Conservation (phyloP, 2,888 invertebrate species). For the Conistra vaccinii region DNA sequence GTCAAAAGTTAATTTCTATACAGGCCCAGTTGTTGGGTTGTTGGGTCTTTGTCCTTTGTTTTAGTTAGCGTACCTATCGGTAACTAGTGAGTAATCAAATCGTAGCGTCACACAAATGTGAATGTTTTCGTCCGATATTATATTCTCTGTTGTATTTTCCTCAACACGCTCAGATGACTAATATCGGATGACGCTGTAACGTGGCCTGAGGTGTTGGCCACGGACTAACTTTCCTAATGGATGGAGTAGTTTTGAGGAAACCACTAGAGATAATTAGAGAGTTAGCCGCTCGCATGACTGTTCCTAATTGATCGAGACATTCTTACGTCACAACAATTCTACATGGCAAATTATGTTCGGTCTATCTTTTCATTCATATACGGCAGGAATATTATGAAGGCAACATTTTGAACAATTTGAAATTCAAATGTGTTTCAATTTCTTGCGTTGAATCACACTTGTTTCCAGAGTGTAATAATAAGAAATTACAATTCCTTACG, state of each 20-base stretch:
- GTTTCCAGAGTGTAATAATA: conserved; percentile 69
- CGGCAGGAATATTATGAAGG: conserved; percentile 49
- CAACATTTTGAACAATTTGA: conserved; percentile 66
- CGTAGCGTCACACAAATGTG: conserved; percentile 62
- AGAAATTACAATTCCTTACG: conserved; percentile 71
- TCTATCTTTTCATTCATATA: conserved; percentile 60
- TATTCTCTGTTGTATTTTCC: conserved; percentile 81
- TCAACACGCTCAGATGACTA: conserved; percentile 77
- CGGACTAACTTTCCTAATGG: conserved; percentile 85
- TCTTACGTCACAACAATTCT: conserved; percentile 71
- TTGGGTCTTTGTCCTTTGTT: conserved; percentile 43
- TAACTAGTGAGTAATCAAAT: conserved; percentile 63
- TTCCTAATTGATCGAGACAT: conserved; percentile 84
- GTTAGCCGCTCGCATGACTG: conserved; percentile 80
- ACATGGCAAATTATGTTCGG: conserved; percentile 54
- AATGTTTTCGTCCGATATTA: conserved; percentile 61
- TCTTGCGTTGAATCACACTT: conserved; percentile 66
- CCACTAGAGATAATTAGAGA: conserved; percentile 86
- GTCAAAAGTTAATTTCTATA: not conserved
- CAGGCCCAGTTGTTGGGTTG: conserved; percentile 4
- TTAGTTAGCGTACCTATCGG: conserved; percentile 20
- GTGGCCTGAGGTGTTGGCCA: conserved; percentile 69
- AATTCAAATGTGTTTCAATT: conserved; percentile 70
- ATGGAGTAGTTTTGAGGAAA: conserved; percentile 83
- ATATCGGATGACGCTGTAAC: conserved; percentile 82